These are phyloP conservation scores for Phengaris alcon DNA, from an alignment of 2,888 invertebrate species.

Conservation along the genomic window DNA sequence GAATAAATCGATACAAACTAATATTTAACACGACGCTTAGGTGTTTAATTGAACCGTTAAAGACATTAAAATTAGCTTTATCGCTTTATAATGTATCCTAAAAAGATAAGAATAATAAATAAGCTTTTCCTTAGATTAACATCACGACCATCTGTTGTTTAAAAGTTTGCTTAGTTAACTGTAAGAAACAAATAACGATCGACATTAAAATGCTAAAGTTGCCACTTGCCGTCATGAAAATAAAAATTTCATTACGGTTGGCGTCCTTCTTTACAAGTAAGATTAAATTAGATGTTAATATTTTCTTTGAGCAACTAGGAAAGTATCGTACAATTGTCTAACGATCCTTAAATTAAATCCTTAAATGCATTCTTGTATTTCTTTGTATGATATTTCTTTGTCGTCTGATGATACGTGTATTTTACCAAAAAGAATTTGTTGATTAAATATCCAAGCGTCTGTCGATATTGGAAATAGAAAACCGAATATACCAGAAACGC, in stretches of 20 bases:
- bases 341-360: too few relatives aligned
- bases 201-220: too few relatives aligned
- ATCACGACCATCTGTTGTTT: neutral
- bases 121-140: neutral
- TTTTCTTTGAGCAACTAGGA: too few relatives aligned
- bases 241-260: too few relatives aligned
- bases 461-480: conserved; percentile 25
- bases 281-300: too few relatives aligned
- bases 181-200: neutral
- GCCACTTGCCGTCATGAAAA: too few relatives aligned
- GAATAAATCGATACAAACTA: neutral
- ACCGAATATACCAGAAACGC: conserved; percentile 23
- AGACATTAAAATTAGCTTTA: neutral
- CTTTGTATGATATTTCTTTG: neutral
- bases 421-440: conserved; percentile 6
- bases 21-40: too few relatives aligned
- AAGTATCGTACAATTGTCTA: too few relatives aligned
- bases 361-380: too few relatives aligned
- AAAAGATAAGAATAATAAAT: neutral
- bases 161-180: neutral
- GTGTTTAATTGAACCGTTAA: neutral
- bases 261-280: too few relatives aligned
- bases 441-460: neutral
- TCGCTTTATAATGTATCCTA: neutral
- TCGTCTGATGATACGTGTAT: neutral